Conservation (phyloP, 2,113 vertebrate species). For the Paracyprichromis sp. region DNA sequence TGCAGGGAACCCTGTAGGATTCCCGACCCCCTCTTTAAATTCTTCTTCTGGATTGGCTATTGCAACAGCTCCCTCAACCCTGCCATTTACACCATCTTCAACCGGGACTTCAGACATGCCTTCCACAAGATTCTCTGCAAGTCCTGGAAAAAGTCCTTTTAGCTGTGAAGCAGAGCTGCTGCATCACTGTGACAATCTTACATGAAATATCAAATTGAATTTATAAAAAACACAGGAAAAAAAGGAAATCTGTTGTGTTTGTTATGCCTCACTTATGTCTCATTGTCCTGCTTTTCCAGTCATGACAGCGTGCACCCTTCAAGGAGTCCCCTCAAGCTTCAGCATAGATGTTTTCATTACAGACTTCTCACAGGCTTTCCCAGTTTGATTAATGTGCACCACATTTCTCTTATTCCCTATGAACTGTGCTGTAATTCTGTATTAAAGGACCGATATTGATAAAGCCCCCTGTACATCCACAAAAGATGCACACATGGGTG, state of each 20-base stretch:
- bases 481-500: neutral
- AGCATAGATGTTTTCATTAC: neutral
- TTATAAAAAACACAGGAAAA: neutral
- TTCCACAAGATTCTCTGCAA: conserved; percentile 91
- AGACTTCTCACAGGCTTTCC: neutral
- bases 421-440: conserved; percentile 6
- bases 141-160: conserved; percentile 76
- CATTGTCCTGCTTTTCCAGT: conserved; percentile 16
- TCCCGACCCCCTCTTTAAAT: conserved; percentile 85
- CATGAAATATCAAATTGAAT: neutral
- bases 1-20: conserved; percentile 84
- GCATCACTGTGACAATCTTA: neutral
- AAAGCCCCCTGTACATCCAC: neutral
- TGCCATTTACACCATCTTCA: conserved; percentile 93
- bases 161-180: neutral
- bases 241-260: neutral
- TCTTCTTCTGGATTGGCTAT: conserved; percentile 97
- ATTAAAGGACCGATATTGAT: neutral
- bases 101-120: conserved; percentile 88
- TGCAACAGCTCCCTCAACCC: conserved; percentile 96
- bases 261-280: neutral
- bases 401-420: neutral
- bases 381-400: neutral
- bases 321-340: neutral
- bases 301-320: neutral